Conservation (phyloP, 2,888 invertebrate genomes). For the Mimas tiliae region DNA sequence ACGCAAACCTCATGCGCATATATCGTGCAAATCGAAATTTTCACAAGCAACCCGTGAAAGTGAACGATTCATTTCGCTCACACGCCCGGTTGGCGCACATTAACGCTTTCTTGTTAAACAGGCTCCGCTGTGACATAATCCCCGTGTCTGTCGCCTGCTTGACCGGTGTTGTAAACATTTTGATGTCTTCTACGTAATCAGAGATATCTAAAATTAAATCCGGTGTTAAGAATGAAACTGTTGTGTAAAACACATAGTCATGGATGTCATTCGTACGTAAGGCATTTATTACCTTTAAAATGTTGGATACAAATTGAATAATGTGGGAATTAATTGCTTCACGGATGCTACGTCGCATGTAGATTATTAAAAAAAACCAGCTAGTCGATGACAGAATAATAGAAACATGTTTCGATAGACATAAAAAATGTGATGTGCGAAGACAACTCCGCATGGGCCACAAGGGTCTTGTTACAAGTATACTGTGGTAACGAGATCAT, state of each 20-base stretch:
- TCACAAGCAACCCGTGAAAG: constrained; percentile 79
- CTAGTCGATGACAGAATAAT: too few species aligned
- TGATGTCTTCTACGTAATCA: constrained; percentile 24
- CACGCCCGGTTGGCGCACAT: constrained; percentile 42
- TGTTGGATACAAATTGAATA: neutral
- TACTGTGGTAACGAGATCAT: constrained; percentile 26
- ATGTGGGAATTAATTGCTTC: neutral
- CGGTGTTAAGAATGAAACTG: constrained; percentile 13
- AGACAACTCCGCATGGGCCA: neutral
- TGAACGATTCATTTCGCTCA: constrained; percentile 68
- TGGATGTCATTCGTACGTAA: neutral
- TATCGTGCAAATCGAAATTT: constrained; percentile 74
- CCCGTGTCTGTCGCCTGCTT: constrained; percentile 22
- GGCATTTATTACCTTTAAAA: too few species aligned
- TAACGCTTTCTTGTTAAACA: constrained; percentile 53
- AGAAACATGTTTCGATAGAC: too few species aligned
- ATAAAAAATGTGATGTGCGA: too few species aligned
- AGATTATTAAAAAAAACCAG: neutral
- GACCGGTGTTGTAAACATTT: constrained; percentile 27
- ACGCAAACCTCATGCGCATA: constrained; percentile 50
- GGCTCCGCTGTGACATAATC: constrained; percentile 52
- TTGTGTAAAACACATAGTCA: neutral
- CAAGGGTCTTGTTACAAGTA: constrained; percentile 17
- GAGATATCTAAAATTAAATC: constrained; percentile 22
- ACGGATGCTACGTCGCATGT: neutral